Percentiles rank a stretch among this genome's conserved stretches.
phyloP scores from a whole-genome alignment of 2,113 vertebrate species.

The Parotia lawesii region DNA sequence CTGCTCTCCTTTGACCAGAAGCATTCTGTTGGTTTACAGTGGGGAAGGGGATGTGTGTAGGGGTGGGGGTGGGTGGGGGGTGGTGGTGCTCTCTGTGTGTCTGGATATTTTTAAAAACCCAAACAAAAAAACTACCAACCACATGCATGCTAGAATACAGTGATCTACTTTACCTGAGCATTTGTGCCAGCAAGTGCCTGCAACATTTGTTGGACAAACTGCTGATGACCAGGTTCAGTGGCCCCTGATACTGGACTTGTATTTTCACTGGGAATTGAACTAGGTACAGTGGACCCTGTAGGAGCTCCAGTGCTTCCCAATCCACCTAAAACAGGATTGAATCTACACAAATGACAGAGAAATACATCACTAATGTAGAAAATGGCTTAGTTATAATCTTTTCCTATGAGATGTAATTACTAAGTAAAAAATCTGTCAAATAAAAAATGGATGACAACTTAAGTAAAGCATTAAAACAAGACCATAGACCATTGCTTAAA shows the following conservation, averaged over 20 bases:
- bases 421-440: neutral
- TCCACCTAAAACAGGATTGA: slow-evolving; percentile 66
- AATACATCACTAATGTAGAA: neutral
- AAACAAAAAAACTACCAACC: neutral
- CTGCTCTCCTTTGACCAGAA: neutral
- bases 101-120: neutral
- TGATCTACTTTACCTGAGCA: slow-evolving; percentile 69
- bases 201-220: slow-evolving; percentile 86
- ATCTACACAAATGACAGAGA: slow-evolving; percentile 31
- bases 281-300: slow-evolving; percentile 54
- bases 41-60: neutral
- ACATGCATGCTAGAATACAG: neutral
- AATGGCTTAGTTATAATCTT: neutral
- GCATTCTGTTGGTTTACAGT: neutral
- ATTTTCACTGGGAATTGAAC: slow-evolving; percentile 61
- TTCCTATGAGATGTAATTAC: neutral
- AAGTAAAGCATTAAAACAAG: neutral
- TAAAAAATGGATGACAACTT: neutral
- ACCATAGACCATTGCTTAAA: neutral
- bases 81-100: neutral
- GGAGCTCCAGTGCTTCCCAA: slow-evolving; percentile 58
- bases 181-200: slow-evolving; percentile 78
- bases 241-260: slow-evolving; percentile 62
- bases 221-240: slow-evolving; percentile 76
- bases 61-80: neutral